Conservation (phyloP, 2,113 vertebrate species). For the Serinus canaria region DNA sequence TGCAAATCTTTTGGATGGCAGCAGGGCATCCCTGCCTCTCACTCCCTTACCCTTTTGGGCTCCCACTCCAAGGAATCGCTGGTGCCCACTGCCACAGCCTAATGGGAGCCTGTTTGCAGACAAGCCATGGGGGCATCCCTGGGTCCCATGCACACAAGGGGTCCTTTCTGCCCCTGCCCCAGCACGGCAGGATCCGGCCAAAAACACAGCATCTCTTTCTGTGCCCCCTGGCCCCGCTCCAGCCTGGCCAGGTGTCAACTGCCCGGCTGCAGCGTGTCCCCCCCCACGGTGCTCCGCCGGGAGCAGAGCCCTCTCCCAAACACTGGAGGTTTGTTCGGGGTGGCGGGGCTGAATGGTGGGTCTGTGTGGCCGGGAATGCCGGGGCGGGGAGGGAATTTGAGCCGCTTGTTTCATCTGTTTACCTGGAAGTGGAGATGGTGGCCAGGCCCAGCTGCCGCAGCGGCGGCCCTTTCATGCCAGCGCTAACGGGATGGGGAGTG, state of each 20-base stretch:
- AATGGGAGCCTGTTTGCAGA: background rate
- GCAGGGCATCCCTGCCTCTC: background rate
- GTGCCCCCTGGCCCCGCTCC: background rate
- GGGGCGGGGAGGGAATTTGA: background rate
- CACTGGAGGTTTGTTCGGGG: conserved; percentile 37
- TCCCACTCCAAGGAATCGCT: background rate
- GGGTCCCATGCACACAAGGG: background rate
- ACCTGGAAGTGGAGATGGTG: conserved; percentile 26
- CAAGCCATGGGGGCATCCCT: background rate
- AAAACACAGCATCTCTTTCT: conserved; percentile 41
- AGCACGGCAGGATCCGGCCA: fast-evolving
- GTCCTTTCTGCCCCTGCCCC: background rate
- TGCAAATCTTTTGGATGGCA: background rate
- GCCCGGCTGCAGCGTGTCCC: background rate
- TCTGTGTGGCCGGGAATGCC: background rate
- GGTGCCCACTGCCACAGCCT: fast-evolving
- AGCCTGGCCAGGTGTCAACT: conserved; percentile 27
- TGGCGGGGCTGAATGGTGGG: background rate
- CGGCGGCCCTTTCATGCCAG: background rate
- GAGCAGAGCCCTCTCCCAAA: background rate
- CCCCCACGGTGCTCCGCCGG: background rate
- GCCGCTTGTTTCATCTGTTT: conserved; percentile 46
- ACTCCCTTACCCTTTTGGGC: background rate
- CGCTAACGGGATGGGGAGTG: background rate
- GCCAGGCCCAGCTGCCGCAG: background rate